Evolutionary conservation across 2,888 invertebrate species (phyloP), one percentile per base, ranked within the genome.

Genomic region (Sphaeridia pumilis): DNA sequence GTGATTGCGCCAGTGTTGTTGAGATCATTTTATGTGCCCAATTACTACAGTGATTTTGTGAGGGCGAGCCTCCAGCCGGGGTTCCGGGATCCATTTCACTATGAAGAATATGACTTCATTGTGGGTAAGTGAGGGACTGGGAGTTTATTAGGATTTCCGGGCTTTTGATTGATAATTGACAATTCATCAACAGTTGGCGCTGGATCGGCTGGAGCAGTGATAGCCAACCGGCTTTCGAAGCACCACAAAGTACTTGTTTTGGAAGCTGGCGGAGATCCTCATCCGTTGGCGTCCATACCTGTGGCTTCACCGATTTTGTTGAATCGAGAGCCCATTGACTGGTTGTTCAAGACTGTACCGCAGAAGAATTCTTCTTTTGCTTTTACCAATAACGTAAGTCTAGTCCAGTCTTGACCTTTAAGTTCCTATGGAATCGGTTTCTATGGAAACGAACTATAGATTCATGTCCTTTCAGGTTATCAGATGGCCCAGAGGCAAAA

Each of bases 361-460:
- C 55, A 55, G 25, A 36, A 38, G 26, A 48, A 55, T 27, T 48
- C 48, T 2, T 55, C 47, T n/a, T 43, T 46, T 38, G 55, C 35
- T 2, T 44, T 48, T 31, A 42, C 35, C 26, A 24, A 50, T 35
- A 34, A 55, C 22, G 55, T 52, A 52, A 41, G 3, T 49, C 17
- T 5, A 41, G 7, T 12, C n/a, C 31, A 31, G 7, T 31, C 7
- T 31, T 7, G 38, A 5, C 20, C 17, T 38, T 17, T 38, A 5
- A 7, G 20, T 38, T 17, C 20, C 20, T 12, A n/a, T n/a, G n/a
- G n/a, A n/a, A n/a, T n/a, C n/a, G n/a, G n/a, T n/a, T n/a, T n/a
- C n/a, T n/a, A n/a, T n/a, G n/a, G n/a, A n/a, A n/a, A n/a, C n/a
- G n/a, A n/a, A n/a, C n/a, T n/a, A n/a, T n/a, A n/a, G n/a, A n/a